A percentile compares a stretch with the other conserved stretches of the same genome.
These are phyloP conservation scores for Sebastes matsubarae DNA, from an alignment of 2,797 vertebrate genomes.

Conservation along the genomic window DNA sequence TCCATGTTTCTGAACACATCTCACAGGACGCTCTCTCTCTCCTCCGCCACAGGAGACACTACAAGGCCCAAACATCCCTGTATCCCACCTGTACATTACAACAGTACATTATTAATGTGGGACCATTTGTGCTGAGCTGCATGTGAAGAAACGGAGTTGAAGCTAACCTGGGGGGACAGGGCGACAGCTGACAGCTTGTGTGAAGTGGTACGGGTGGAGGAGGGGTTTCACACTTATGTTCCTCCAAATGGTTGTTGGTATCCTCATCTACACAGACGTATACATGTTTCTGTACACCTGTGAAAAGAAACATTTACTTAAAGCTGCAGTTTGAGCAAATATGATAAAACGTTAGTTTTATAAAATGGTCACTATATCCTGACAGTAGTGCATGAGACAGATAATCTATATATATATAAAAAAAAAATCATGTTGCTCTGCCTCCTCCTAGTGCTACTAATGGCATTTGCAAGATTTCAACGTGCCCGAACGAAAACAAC, in stretches of 20 bases:
- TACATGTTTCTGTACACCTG: conserved; percentile 82
- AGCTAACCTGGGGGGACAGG: conserved; percentile 86
- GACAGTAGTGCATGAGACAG: no score
- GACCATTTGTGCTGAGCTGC: background rate
- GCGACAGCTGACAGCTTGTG: conserved; percentile 78
- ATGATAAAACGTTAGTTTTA: no score
- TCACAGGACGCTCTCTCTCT: conserved; percentile 70
- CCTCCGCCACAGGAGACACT: conserved; percentile 80
- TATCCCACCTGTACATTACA: conserved; percentile 73
- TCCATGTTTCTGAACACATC: conserved; percentile 72
- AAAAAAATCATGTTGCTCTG: no score
- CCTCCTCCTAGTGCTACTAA: no score
- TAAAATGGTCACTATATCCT: no score
- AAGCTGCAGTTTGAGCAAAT: no score
- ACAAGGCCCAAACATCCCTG: conserved; percentile 77
- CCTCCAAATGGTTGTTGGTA: conserved; percentile 70
- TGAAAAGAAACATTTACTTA: background rate
- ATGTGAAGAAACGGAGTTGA: background rate
- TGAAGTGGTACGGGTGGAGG: conserved; percentile 51
- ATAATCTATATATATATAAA: no score
- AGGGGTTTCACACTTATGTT: conserved; percentile 76
- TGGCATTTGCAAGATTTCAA: no score
- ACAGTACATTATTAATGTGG: conserved; percentile 17
- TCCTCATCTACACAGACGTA: conserved; percentile 83
- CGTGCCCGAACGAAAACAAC: no score